phyloP scores from a whole-genome alignment of 2,797 vertebrate genomes.

The Cryptoprocta ferox region DNA sequence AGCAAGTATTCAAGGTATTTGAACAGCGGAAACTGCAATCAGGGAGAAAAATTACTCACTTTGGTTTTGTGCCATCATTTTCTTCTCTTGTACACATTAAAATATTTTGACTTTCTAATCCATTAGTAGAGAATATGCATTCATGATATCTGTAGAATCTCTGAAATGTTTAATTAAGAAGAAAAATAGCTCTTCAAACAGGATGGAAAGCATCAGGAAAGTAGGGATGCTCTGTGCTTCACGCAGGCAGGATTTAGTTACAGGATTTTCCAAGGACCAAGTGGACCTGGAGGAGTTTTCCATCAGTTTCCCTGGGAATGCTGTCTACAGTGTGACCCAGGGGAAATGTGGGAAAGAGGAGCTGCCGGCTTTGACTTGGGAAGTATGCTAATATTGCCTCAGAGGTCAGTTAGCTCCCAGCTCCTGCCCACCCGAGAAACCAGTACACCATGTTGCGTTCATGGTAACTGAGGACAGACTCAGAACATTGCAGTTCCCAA shows the following conservation, averaged over 20 bases:
- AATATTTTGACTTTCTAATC: conserved; percentile 69
- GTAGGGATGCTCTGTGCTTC: neutral
- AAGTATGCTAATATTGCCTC: rapidly evolving
- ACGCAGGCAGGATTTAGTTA: neutral
- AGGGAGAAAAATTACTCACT: neutral
- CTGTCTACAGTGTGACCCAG: too few species aligned
- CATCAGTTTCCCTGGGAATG: neutral
- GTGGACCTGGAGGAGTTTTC: neutral
- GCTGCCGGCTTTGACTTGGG: neutral
- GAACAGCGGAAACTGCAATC: neutral
- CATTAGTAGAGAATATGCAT: conserved; percentile 17
- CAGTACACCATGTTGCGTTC: rapidly evolving
- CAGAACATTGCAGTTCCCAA: too few species aligned
- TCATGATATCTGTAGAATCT: conserved; percentile 24
- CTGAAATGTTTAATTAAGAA: conserved; percentile 60
- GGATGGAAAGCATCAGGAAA: neutral
- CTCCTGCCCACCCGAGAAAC: neutral
- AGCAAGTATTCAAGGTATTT: neutral
- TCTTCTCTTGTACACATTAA: neutral
- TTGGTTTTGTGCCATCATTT: conserved; percentile 34
- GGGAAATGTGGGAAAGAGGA: rapidly evolving
- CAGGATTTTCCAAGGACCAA: neutral
- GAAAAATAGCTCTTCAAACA: neutral
- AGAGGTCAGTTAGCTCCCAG: too few species aligned
- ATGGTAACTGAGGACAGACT: rapidly evolving